A percentile compares a stretch with the other conserved stretches of the same genome.
Conservation (phyloP, 1,140 invertebrate genomes). For the Coenobita brevimanus region DNA sequence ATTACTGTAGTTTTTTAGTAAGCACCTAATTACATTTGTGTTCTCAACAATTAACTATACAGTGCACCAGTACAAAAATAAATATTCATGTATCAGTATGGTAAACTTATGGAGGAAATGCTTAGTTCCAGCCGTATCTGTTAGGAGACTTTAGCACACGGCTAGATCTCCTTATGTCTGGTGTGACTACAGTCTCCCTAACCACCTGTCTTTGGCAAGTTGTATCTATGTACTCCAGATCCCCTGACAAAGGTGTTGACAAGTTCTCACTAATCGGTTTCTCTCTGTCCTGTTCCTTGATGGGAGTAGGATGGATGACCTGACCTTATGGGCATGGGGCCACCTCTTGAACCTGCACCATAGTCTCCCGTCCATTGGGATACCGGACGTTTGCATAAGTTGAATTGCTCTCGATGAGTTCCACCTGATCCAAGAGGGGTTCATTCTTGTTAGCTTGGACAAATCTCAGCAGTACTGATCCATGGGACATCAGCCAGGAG, state of each 20-base stretch:
- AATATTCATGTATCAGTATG: no score
- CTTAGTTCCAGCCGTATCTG: no score
- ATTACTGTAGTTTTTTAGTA: no score
- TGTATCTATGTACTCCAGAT: neutral
- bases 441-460: slow-evolving; percentile 13
- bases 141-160: no score
- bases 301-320: neutral
- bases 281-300: neutral
- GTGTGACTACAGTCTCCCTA: neutral
- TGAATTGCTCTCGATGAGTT: neutral
- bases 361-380: slow-evolving; percentile 9
- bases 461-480: neutral
- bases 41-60: no score
- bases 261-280: neutral
- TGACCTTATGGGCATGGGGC: slow-evolving; percentile 23
- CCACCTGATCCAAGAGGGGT: neutral
- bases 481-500: neutral
- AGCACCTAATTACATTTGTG: no score
- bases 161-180: slow-evolving; percentile 13
- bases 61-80: no score
- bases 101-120: no score
- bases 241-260: neutral
- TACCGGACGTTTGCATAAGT: neutral
- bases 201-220: neutral
- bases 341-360: slow-evolving; percentile 23